These are phyloP conservation scores for Wasmannia auropunctata DNA, from an alignment of 1,140 invertebrate genomes.

Conservation along the genomic window DNA sequence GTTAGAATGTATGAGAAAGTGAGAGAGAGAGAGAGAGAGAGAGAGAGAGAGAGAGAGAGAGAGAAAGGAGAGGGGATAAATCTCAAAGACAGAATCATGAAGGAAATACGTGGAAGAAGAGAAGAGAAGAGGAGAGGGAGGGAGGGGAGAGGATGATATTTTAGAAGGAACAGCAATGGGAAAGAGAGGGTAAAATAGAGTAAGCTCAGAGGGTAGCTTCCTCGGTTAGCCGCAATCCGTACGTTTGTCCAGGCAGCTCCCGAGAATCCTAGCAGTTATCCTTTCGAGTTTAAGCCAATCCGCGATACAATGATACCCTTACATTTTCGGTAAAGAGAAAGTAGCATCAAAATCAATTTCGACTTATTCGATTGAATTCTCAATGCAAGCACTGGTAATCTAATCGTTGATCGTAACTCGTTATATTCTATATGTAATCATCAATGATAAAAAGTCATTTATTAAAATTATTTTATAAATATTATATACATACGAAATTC, in stretches of 20 bases:
- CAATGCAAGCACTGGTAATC: neutral
- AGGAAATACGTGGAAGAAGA: neutral
- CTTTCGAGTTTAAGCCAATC: conserved; percentile 79
- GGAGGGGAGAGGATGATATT: conserved; percentile 31
- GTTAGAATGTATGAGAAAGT: neutral
- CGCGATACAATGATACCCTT: conserved; percentile 73
- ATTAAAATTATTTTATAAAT: neutral
- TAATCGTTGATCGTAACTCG: neutral
- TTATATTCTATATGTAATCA: neutral
- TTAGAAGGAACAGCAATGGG: conserved; percentile 44
- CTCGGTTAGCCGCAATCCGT: conserved; percentile 82
- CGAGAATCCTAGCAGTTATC: conserved; percentile 79
- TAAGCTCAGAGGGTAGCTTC: conserved; percentile 76
- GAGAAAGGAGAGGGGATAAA: conserved; percentile 11
- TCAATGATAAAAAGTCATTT: neutral
- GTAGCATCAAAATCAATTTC: conserved; percentile 79
- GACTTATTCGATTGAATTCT: conserved; percentile 74
- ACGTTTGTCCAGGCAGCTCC: conserved; percentile 69
- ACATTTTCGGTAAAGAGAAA: conserved; percentile 73
- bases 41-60: conserved; percentile 3
- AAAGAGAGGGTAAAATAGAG: conserved; percentile 53
- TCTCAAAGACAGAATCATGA: conserved; percentile 5
- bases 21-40: neutral
- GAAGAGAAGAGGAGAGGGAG: neutral
- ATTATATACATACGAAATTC: neutral